Percentiles rank a stretch among this genome's conserved stretches.
Conservation (phyloP, 2,113 vertebrate genomes). For the Myrmecobius fasciatus region DNA sequence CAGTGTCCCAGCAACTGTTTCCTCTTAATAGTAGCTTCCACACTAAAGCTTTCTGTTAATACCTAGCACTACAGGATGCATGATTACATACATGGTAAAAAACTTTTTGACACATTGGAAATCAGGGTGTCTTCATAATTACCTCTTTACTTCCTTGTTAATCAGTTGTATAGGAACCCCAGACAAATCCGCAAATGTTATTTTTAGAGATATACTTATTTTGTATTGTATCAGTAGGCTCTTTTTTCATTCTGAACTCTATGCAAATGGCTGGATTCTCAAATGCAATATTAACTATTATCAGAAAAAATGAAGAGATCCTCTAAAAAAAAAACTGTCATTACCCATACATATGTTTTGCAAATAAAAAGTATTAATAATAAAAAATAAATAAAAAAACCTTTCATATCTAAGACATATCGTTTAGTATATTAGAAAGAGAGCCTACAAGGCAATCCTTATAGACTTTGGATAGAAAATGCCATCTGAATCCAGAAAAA, state of each 20-base stretch:
- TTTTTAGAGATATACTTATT: neutral
- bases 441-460: neutral
- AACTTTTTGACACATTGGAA: neutral
- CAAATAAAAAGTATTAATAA: too few relatives aligned
- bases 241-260: neutral
- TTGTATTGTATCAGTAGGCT: neutral
- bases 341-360: too few relatives aligned
- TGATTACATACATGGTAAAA: neutral
- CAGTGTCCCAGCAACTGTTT: too few relatives aligned
- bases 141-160: neutral
- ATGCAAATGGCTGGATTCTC: neutral
- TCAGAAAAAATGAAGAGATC: neutral
- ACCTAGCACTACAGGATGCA: neutral
- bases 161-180: neutral
- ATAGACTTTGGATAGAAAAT: too few relatives aligned
- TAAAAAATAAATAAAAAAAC: neutral
- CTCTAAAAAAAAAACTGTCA: neutral
- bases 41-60: neutral
- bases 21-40: neutral
- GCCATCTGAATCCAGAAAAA: too few relatives aligned
- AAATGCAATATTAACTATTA: neutral
- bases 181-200: neutral
- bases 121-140: neutral
- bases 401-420: neutral
- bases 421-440: neutral